Conservation (phyloP, 2,113 vertebrate species). For the Tachuris rubrigastra region DNA sequence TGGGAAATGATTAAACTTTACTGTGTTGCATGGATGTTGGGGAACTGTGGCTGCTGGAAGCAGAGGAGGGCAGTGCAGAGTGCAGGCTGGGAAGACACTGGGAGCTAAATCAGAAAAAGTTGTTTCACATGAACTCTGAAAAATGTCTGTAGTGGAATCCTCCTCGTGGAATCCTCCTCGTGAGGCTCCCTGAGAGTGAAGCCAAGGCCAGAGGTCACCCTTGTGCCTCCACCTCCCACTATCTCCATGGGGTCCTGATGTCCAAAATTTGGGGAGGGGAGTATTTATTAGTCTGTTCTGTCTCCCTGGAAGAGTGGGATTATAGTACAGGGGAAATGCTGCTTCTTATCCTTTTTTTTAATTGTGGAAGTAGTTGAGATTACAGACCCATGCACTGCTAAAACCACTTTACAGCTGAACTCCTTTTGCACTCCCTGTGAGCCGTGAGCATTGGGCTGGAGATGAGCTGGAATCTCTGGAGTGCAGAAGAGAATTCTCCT, state of each 20-base stretch:
- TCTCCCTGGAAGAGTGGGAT: not conserved
- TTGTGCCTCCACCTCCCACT: not conserved
- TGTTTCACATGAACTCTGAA: not conserved
- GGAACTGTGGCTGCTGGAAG: not conserved
- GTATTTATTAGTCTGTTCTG: fast-evolving
- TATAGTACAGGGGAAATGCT: fast-evolving
- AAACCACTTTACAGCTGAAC: not conserved
- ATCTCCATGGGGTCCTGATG: not conserved
- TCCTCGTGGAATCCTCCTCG: no score
- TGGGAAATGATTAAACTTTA: not conserved
- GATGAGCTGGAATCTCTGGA: not conserved
- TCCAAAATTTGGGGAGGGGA: not conserved
- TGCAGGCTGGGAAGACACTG: not conserved
- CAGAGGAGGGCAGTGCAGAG: not conserved
- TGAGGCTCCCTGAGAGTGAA: not conserved
- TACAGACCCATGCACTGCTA: not conserved
- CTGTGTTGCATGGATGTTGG: not conserved
- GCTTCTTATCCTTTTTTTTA: not conserved
- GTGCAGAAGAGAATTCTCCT: not conserved
- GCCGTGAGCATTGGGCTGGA: not conserved
- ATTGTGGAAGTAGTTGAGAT: not conserved
- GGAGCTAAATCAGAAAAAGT: not conserved
- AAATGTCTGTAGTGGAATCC: not conserved
- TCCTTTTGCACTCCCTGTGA: fast-evolving
- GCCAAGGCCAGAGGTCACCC: not conserved